phyloP scores from a whole-genome alignment of 2,113 vertebrate genomes.

The Trochalopteron elliotii region DNA sequence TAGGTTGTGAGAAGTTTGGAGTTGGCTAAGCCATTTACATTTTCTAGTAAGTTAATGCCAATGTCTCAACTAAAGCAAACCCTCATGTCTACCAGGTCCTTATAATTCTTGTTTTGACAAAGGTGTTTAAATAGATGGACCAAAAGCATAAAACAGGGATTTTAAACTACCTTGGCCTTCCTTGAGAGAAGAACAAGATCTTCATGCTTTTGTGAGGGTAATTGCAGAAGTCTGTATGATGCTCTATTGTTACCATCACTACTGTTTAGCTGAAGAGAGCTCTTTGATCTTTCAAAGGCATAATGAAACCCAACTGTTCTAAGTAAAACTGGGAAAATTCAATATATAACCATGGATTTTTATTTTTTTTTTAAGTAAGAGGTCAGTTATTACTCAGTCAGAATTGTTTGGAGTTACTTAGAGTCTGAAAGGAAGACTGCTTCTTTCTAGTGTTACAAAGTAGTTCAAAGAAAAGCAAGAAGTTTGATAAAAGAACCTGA shows the following conservation, averaged over 20 bases:
- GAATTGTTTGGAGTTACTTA: background rate
- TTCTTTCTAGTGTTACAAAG: background rate
- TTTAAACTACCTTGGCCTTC: background rate
- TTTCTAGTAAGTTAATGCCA: background rate
- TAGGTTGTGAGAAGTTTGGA: background rate
- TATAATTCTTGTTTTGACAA: background rate
- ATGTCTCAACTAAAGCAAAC: background rate
- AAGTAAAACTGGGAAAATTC: conserved; percentile 11
- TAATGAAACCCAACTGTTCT: background rate
- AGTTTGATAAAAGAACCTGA: background rate
- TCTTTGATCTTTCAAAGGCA: conserved; percentile 11
- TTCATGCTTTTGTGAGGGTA: background rate
- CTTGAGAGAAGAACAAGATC: background rate
- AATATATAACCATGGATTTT: background rate
- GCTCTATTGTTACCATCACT: background rate
- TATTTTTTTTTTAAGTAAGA: background rate
- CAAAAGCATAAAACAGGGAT: background rate
- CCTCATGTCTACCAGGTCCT: background rate
- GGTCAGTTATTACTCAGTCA: background rate
- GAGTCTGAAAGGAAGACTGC: background rate
- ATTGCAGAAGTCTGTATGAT: background rate
- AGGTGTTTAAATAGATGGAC: background rate
- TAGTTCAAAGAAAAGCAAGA: background rate
- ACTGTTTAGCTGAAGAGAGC: background rate
- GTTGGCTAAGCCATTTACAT: background rate